These are phyloP conservation scores for Zootermopsis nevadensis DNA, from an alignment of 2,888 invertebrate species.

Conservation along the genomic window DNA sequence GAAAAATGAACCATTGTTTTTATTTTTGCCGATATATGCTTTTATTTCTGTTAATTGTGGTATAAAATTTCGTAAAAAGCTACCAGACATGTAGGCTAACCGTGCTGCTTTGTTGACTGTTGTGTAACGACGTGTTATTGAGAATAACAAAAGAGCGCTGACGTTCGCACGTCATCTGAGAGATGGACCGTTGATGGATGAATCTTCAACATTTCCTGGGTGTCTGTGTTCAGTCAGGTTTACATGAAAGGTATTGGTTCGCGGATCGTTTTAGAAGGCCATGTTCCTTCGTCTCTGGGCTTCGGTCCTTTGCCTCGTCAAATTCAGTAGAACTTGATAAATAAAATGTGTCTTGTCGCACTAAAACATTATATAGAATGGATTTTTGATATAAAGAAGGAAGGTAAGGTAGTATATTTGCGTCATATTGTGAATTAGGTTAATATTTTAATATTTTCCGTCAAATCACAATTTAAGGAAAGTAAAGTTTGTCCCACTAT, in stretches of 20 bases:
- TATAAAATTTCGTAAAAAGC: slow-evolving; percentile 45
- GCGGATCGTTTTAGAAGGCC: too few relatives aligned
- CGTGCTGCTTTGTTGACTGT: slow-evolving; percentile 1
- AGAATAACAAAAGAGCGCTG: slow-evolving; percentile 10
- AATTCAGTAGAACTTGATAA: too few relatives aligned
- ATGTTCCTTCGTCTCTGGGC: too few relatives aligned
- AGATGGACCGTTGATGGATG: slow-evolving; percentile 20
- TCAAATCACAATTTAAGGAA: too few relatives aligned
- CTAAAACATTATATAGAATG: too few relatives aligned
- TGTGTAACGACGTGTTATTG: slow-evolving; percentile 6
- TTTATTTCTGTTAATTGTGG: slow-evolving; percentile 45
- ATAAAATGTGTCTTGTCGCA: too few relatives aligned
- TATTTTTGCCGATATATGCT: slow-evolving; percentile 38
- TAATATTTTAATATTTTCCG: too few relatives aligned
- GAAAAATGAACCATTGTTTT: slow-evolving; percentile 39
- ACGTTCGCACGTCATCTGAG: slow-evolving; percentile 8
- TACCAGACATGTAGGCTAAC: slow-evolving; percentile 21
- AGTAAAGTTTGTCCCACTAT: too few relatives aligned
- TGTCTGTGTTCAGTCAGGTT: not conserved
- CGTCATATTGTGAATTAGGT: too few relatives aligned
- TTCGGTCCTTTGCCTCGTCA: too few relatives aligned
- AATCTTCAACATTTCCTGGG: not conserved
- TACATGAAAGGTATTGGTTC: not conserved
- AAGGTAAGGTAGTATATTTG: too few relatives aligned
- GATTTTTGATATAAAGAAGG: too few relatives aligned